Evolutionary conservation across 1,140 invertebrate species (phyloP).

Genomic region (Drosophila truncata): DNA sequence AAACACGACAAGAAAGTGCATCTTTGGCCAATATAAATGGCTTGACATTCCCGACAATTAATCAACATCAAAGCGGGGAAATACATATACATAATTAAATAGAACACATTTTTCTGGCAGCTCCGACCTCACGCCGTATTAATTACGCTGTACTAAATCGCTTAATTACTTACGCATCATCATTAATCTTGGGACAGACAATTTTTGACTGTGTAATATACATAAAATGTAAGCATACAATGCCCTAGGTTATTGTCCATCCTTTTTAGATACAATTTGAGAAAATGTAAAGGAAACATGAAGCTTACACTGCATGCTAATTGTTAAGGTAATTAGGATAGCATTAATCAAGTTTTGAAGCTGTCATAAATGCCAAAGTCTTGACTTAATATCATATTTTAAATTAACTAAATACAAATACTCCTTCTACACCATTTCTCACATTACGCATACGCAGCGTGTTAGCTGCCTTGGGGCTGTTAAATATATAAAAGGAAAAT

Average conservation of each 20-base stretch:
- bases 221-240: neutral
- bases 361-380: neutral
- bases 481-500: constrained; percentile 4
- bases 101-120: constrained; percentile 31
- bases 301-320: constrained; percentile 7
- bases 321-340: constrained; percentile 47
- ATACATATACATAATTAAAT: constrained; percentile 24
- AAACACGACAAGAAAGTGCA: neutral
- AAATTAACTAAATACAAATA: constrained; percentile 17
- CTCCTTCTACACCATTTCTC: neutral
- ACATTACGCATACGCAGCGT: constrained; percentile 36
- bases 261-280: neutral
- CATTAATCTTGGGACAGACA: constrained; percentile 43
- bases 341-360: constrained; percentile 49
- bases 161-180: constrained; percentile 18
- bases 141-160: constrained; percentile 29
- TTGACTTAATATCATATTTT: neutral
- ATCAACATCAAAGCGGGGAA: constrained; percentile 11
- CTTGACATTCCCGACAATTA: constrained; percentile 15
- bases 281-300: neutral
- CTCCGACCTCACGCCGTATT: constrained; percentile 6
- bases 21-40: neutral
- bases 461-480: constrained; percentile 5
- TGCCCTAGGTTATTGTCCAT: neutral
- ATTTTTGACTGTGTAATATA: constrained; percentile 7